A percentile compares a stretch with the other conserved stretches of the same genome.
phyloP scores from a whole-genome alignment of 1,140 invertebrate genomes.

The Penaeus vannamei region DNA sequence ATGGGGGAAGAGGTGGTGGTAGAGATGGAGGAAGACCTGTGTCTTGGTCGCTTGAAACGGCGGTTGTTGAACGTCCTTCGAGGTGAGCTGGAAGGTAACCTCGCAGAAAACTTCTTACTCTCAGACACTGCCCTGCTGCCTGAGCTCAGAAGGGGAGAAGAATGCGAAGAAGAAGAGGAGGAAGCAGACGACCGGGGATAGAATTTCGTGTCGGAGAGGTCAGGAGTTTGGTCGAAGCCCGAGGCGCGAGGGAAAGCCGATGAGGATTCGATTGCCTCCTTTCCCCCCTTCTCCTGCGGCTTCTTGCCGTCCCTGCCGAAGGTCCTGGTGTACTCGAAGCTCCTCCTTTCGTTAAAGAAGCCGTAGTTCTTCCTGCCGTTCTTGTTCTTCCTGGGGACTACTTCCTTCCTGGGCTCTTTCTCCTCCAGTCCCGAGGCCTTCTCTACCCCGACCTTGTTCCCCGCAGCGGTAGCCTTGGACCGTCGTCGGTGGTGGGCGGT shows the following conservation, averaged over 20 bases:
- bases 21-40: constrained; percentile 13
- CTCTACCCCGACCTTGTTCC: constrained; percentile 17
- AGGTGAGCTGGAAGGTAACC: neutral
- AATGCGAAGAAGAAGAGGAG: neutral
- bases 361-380: too few species aligned
- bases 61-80: constrained; percentile 25
- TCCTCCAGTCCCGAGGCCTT: constrained; percentile 14
- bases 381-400: too few species aligned
- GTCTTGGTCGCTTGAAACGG: constrained; percentile 2
- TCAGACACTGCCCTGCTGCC: too few species aligned
- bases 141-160: neutral
- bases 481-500: neutral
- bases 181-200: neutral
- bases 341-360: neutral
- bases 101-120: neutral
- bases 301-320: neutral
- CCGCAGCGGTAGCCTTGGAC: neutral
- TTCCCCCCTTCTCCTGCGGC: neutral
- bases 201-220: neutral
- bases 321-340: constrained; percentile 12
- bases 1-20: constrained; percentile 9
- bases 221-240: constrained; percentile 53
- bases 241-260: constrained; percentile 31
- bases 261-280: neutral
- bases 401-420: neutral